phyloP scores from a whole-genome alignment of 2,113 vertebrate species.

The Campylomormyrus numenius region DNA sequence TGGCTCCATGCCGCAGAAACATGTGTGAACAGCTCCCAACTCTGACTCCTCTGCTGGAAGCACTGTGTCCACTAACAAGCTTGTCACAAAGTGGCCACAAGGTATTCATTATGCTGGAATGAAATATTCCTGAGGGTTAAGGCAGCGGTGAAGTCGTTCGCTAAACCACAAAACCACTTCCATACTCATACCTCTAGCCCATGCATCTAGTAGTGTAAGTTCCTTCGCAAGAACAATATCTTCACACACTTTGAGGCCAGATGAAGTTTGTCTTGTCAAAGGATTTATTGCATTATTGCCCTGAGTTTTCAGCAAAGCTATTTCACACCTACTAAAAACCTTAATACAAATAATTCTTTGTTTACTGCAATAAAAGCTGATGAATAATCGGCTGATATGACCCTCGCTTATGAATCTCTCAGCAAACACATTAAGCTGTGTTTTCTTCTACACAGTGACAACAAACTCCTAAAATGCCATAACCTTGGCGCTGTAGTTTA shows the following conservation, averaged over 20 bases:
- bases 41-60: neutral
- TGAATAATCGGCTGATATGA: neutral
- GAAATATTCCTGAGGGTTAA: conserved; percentile 21
- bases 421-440: neutral
- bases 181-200: conserved; percentile 14
- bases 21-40: neutral
- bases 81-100: conserved; percentile 14
- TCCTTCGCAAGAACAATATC: neutral
- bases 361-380: neutral
- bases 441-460: neutral
- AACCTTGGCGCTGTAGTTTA: neutral
- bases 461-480: neutral
- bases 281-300: neutral
- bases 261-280: neutral
- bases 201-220: neutral
- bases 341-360: neutral
- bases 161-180: conserved; percentile 42
- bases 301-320: neutral
- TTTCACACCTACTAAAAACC: neutral
- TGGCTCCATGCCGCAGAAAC: neutral
- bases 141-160: conserved; percentile 26
- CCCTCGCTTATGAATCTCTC: neutral
- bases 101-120: conserved; percentile 11
- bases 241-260: neutral
- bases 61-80: neutral